Evolutionary conservation across 2,888 invertebrate species (phyloP), one percentile per base, ranked within the genome.

Genomic region (Cosmorhoe ocellata): DNA sequence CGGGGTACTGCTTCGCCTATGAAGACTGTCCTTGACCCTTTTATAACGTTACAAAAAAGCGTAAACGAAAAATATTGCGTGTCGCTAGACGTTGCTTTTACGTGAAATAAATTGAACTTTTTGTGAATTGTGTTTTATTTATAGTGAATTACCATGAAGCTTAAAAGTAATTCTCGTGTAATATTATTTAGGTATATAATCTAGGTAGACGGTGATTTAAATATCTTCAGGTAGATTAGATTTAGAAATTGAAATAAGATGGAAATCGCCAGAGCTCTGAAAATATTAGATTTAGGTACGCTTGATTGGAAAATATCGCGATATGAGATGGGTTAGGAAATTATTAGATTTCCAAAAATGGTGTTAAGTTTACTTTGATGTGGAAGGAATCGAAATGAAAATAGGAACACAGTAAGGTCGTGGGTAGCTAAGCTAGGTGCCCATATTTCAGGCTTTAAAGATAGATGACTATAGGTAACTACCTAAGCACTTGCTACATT

Each of bases 1-100:
- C 89, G 0, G 86, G 88, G 0, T 87, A 84, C 58, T 88, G 89
- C 67, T 88, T 88, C 63, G 58, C 70, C 2, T 83, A 74, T 36
- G 87, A 87, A 71, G 89, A 87, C 64, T 89, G 86, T 56, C 86
- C 87, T 1, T 42, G 42, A 42, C 33, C 27, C n/a, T 27, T 8
- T 74, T 51, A 75, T 9, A 33, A 39, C 42, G 18, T 4, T 18
- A 18, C 4, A 18, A 18, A 18, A 3, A 18, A 32, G 22, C 30
- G 27, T 40, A 27, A 49, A 36, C 12, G 8, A 18, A 39, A 11
- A 41, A 38, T 22, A 33, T 49, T n/a, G 10, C 18, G 18, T 45
- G 31, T 40, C 14, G 39, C 13, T 36, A 27, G 7, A 18, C 18
- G 18, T 4, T 2, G 18, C 4, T 18, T 2, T 18, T 3, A 18